Percentiles rank a stretch among this genome's conserved stretches.
phyloP scores from a whole-genome alignment of 92 coral and sea anemone genomes.

The Umimayanthus chanpuru region DNA sequence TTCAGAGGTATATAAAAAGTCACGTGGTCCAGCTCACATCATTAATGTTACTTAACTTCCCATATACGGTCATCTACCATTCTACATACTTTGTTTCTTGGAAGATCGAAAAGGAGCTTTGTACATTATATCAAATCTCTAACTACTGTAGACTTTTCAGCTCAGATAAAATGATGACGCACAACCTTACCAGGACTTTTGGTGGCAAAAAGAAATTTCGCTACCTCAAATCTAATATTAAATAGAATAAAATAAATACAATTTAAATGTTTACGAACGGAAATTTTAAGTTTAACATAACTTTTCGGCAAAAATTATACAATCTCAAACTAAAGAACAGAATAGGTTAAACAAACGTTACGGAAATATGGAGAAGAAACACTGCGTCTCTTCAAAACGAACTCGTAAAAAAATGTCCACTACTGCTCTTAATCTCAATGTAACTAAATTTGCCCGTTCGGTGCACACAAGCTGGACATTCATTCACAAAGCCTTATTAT shows the following conservation, averaged over 20 bases:
- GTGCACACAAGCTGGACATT: not conserved
- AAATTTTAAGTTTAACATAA: not conserved
- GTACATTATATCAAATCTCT: conserved; percentile 16
- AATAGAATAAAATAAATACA: not conserved
- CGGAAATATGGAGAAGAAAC: not conserved
- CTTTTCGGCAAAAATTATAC: not conserved
- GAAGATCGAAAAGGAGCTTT: conserved; percentile 27
- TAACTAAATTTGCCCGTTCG: not conserved
- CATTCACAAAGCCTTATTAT: not conserved
- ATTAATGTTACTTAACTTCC: not conserved
- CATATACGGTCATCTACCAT: not conserved
- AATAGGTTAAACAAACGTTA: not conserved
- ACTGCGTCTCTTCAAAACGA: not conserved
- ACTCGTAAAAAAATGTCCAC: not conserved
- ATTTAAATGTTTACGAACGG: not conserved
- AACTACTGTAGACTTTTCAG: not conserved
- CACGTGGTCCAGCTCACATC: not conserved
- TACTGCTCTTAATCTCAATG: not conserved
- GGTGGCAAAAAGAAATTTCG: not conserved
- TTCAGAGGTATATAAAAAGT: conserved; percentile 7
- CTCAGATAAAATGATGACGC: not conserved
- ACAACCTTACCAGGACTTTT: not conserved
- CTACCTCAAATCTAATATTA: not conserved
- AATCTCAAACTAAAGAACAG: not conserved
- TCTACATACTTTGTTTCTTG: not conserved